A percentile compares a stretch with the other conserved stretches of the same genome.
Evolutionary conservation across 2,113 vertebrate species (phyloP).

Genomic region (Todiramphus saurophagus): DNA sequence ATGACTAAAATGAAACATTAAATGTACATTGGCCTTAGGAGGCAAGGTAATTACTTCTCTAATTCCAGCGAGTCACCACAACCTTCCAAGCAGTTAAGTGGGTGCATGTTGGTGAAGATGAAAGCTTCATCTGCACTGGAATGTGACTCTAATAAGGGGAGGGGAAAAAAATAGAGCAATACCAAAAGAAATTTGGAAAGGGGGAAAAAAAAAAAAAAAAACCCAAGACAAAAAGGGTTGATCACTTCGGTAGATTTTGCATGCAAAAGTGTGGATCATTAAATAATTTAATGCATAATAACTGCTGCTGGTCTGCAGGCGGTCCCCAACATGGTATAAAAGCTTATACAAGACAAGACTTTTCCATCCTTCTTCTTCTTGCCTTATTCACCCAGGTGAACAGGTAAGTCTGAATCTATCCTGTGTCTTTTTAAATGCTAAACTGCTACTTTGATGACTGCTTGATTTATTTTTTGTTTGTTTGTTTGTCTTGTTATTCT

Average conservation of each 20-base stretch:
- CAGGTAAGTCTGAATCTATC: constrained; percentile 4
- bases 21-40: background rate
- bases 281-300: background rate
- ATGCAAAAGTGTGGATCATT: background rate
- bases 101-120: background rate
- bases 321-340: constrained; percentile 13
- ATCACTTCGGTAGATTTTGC: background rate
- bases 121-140: background rate
- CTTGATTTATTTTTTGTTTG: background rate
- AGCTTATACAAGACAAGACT: background rate
- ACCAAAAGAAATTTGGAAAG: background rate
- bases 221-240: background rate
- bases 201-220: rapidly evolving
- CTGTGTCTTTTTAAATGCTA: constrained; percentile 22
- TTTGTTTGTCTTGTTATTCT: background rate
- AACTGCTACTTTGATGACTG: background rate
- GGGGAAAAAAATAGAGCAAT: background rate
- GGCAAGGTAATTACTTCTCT: background rate
- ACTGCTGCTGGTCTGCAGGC: background rate
- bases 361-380: background rate
- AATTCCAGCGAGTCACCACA: background rate
- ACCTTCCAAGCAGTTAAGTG: background rate
- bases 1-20: background rate
- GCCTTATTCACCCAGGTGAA: background rate
- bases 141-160: background rate